Evolutionary conservation across 2,113 vertebrate species (phyloP).

Genomic region (Hyperopisus bebe): DNA sequence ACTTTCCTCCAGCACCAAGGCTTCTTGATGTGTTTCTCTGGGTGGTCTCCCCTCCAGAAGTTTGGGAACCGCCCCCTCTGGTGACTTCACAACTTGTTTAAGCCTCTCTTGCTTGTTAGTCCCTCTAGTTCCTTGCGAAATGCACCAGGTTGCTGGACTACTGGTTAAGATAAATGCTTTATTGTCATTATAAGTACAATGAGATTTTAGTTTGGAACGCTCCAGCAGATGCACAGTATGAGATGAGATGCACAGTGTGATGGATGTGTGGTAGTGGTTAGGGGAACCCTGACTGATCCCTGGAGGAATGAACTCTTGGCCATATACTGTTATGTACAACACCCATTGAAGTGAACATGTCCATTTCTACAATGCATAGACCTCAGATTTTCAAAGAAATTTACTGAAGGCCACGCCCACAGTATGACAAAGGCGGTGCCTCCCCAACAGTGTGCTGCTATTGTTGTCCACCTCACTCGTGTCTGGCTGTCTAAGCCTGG

Average conservation of each 20-base stretch:
- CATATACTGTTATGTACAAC: neutral
- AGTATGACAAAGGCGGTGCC: neutral
- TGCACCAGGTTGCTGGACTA: neutral
- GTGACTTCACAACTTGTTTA: neutral
- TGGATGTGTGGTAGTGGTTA: neutral
- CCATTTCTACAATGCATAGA: neutral
- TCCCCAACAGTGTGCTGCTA: neutral
- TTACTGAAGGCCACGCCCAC: neutral
- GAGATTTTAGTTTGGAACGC: too few species aligned
- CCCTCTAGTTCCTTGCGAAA: neutral
- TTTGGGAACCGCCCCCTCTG: neutral
- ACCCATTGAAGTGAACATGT: neutral
- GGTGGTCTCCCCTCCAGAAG: neutral
- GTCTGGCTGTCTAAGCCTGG: neutral
- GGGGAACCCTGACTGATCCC: neutral
- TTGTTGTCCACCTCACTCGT: neutral
- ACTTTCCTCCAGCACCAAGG: neutral
- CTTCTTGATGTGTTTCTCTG: neutral
- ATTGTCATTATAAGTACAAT: too few species aligned
- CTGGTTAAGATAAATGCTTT: neutral
- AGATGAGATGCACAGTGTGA: too few species aligned
- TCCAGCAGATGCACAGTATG: too few species aligned
- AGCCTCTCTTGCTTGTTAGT: neutral
- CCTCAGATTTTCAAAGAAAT: neutral
- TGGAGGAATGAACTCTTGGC: neutral